Conservation (phyloP, 1,140 invertebrate species). For the Drosophila jambulina region DNA sequence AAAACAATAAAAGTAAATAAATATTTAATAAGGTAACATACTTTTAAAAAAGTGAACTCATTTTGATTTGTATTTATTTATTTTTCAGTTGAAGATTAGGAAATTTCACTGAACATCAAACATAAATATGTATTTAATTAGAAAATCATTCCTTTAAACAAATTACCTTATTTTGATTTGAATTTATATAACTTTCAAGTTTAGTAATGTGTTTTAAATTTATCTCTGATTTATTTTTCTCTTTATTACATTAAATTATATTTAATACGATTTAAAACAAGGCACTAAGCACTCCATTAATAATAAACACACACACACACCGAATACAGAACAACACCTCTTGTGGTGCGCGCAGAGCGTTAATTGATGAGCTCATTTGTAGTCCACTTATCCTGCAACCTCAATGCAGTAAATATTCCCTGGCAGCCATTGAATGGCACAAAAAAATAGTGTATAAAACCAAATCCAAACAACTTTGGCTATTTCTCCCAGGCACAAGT, state of each 20-base stretch:
- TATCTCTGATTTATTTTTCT: background rate
- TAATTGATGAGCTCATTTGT: conserved; percentile 69
- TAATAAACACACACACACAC: background rate
- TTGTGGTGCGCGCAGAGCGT: conserved; percentile 6
- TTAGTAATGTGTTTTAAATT: background rate
- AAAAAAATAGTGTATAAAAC: conserved; percentile 21
- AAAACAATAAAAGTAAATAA: background rate
- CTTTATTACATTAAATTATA: background rate
- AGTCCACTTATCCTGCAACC: conserved; percentile 43
- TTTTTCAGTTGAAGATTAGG: too few relatives aligned
- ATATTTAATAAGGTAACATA: background rate
- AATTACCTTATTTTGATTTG: background rate
- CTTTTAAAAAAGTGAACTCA: background rate
- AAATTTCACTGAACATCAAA: background rate
- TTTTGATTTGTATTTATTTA: background rate
- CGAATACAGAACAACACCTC: background rate
- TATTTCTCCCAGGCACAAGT: conserved; percentile 38
- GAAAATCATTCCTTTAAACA: background rate
- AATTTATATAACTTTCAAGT: background rate
- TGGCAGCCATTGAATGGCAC: conserved; percentile 14
- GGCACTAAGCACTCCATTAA: conserved; percentile 12
- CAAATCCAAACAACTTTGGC: conserved; percentile 51
- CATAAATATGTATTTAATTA: background rate
- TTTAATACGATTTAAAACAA: conserved; percentile 5
- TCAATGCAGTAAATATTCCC: conserved; percentile 37